Percentiles rank a stretch among this genome's conserved stretches.
These are phyloP conservation scores for Thaumatotibia leucotreta DNA, from an alignment of 1,140 invertebrate species.

Conservation along the genomic window DNA sequence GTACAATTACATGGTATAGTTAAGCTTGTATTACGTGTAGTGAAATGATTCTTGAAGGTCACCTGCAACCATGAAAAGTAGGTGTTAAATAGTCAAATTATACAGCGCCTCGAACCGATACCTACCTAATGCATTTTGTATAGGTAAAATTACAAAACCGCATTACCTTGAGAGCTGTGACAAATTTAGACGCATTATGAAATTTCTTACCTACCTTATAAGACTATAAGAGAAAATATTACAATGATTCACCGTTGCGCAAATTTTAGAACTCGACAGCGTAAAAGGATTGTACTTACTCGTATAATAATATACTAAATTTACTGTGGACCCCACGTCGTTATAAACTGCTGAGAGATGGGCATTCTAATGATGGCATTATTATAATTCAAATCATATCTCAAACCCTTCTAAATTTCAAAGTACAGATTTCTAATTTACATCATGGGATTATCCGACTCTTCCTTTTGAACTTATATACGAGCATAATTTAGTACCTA, in stretches of 20 bases:
- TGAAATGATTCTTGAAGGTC: background rate
- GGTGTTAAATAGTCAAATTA: background rate
- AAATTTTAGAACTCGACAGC: background rate
- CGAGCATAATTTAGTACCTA: too few relatives aligned
- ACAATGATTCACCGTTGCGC: background rate
- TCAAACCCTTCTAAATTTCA: background rate
- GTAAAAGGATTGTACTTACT: background rate
- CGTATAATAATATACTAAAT: too few relatives aligned
- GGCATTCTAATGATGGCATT: background rate
- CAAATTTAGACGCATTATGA: background rate
- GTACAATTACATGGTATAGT: too few relatives aligned
- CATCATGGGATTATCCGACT: background rate
- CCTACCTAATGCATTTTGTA: background rate
- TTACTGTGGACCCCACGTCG: background rate
- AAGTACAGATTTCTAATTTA: background rate
- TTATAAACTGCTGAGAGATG: background rate
- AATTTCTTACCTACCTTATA: background rate
- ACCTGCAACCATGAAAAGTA: background rate
- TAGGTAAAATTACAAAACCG: background rate
- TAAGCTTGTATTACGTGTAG: too few relatives aligned
- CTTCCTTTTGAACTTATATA: background rate
- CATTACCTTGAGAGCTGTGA: background rate
- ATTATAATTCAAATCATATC: background rate
- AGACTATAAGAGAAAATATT: background rate
- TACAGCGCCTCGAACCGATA: background rate